Evolutionary conservation across 2,113 vertebrate genomes (phyloP), one percentile per base, ranked within the genome.

Genomic region (Sylvia atricapilla): DNA sequence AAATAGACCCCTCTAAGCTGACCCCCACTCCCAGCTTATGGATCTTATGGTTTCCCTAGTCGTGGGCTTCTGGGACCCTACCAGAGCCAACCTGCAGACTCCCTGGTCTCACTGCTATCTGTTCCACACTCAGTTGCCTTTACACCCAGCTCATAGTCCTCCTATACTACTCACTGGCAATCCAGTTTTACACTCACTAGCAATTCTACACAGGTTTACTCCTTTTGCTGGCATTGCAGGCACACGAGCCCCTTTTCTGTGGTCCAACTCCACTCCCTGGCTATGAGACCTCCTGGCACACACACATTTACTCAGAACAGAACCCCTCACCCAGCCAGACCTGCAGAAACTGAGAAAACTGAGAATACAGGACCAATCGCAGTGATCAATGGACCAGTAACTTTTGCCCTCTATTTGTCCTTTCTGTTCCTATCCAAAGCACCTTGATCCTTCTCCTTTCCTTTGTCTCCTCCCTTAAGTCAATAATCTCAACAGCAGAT

Each of bases 171-270:
- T 20, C 19, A 9, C 28, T 15, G 16, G 9, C 25, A 28, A 30
- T 18, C 25, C 1, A 3, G 25, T 31, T 64, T 31, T 24, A 10
- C 6, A 14, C 47, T 75, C 2, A 0, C 14, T 13, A 50, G 47
- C 62, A 44, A 2, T 17, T 0, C 0, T 17, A 44, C 10, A 23
- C 2, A 9, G 9, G 11, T 3, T 2, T 79, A 19, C n/a, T 68
- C 31, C 37, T 87, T 77, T 50, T 69, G 53, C 18, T 73, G 20
- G 33, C 31, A 68, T 7, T 2, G 3, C 7, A 44, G 58, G 31
- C 35, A 87, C 35, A 11, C 0, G 1, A 50, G 35, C 9, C 23
- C 12, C 15, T 46, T 1, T 19, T 6, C 12, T 22, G 12, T 2
- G 19, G 13, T 21, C 6, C 52, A 35, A 0, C 12, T 62, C 37